Conservation (phyloP, 2,888 invertebrate species). For the Trisateles emortualis region DNA sequence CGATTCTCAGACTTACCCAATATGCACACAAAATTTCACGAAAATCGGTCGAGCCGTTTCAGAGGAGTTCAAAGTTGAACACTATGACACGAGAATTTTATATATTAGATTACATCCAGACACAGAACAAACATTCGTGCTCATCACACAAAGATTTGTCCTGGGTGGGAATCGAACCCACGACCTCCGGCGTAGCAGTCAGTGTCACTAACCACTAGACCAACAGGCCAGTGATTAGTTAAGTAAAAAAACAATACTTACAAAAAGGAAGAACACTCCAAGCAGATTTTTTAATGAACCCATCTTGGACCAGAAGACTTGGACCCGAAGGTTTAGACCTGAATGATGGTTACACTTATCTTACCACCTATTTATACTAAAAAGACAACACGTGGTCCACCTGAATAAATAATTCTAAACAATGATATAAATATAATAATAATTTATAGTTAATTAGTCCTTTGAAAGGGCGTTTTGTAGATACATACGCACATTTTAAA, state of each 20-base stretch:
- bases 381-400: neutral
- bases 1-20: too few relatives aligned
- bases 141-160: too few relatives aligned
- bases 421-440: neutral
- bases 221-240: neutral
- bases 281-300: neutral
- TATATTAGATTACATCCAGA: too few relatives aligned
- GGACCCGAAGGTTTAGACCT: neutral
- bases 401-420: constrained; percentile 17
- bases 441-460: constrained; percentile 7
- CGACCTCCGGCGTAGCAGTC: too few relatives aligned
- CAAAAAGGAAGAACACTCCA: constrained; percentile 1
- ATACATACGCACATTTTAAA: too few relatives aligned
- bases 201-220: too few relatives aligned
- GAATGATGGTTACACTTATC: constrained; percentile 13
- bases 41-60: too few relatives aligned
- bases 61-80: too few relatives aligned
- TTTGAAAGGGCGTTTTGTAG: neutral
- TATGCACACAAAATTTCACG: too few relatives aligned
- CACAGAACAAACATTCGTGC: too few relatives aligned
- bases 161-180: too few relatives aligned
- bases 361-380: neutral
- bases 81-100: too few relatives aligned
- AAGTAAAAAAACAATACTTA: constrained; percentile 7
- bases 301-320: constrained; percentile 12